Evolutionary conservation across 2,113 vertebrate genomes (phyloP).

Genomic region (Apodemus sylvaticus): DNA sequence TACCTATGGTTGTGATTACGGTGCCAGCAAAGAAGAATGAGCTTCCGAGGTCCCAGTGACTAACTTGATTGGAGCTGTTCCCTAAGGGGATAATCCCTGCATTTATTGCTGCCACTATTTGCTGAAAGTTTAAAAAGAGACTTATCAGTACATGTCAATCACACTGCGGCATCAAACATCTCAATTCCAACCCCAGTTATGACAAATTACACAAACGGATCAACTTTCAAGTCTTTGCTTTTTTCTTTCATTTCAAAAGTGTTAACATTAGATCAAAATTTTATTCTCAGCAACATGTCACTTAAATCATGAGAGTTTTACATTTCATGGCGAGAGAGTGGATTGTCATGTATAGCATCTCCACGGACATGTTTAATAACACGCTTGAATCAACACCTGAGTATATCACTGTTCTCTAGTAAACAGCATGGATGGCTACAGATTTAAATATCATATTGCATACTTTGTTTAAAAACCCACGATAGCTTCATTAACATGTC

Average conservation of each 20-base stretch:
- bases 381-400: conserved; percentile 4
- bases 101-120: conserved; percentile 96
- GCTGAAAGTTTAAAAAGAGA: conserved; percentile 92
- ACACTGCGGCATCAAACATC: conserved; percentile 68
- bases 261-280: background rate
- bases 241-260: conserved; percentile 18
- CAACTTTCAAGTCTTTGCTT: background rate
- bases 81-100: conserved; percentile 96
- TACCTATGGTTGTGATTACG: conserved; percentile 99
- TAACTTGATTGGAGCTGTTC: conserved; percentile 94
- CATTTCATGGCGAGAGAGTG: background rate
- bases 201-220: background rate
- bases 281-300: background rate
- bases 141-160: conserved; percentile 84
- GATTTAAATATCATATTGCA: conserved; percentile 30
- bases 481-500: background rate
- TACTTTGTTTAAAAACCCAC: conserved; percentile 14
- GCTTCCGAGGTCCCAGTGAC: conserved; percentile 99
- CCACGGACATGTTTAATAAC: background rate
- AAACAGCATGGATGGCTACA: background rate
- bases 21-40: conserved; percentile 99
- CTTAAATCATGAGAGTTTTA: background rate
- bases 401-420: background rate
- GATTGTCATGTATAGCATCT: background rate
- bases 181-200: conserved; percentile 21